Percentiles rank a stretch among this genome's conserved stretches.
Conservation (phyloP, 2,113 vertebrate species). For the Lichenostomus cassidix region DNA sequence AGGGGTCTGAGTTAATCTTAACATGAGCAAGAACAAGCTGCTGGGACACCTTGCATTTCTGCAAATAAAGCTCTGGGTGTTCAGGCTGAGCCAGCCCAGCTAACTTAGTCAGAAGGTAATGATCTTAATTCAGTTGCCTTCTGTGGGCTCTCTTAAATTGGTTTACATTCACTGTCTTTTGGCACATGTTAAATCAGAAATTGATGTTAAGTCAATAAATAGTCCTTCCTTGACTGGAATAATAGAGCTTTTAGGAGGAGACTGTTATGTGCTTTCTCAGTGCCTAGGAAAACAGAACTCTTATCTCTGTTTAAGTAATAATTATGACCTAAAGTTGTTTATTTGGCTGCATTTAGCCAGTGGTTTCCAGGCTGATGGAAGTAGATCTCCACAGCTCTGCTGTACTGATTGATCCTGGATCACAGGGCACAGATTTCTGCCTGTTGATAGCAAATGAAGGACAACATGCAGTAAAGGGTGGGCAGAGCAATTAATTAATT, state of each 20-base stretch:
- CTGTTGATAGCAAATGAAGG: neutral
- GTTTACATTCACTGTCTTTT: neutral
- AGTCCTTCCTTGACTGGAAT: neutral
- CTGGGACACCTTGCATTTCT: neutral
- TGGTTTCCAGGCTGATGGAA: neutral
- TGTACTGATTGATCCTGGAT: neutral
- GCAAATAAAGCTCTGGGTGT: neutral
- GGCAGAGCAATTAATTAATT: neutral
- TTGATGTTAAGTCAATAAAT: constrained; percentile 15
- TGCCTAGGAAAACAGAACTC: neutral
- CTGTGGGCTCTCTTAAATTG: neutral
- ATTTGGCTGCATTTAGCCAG: neutral
- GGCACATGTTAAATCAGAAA: neutral
- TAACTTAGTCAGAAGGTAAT: neutral
- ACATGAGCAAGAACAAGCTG: neutral
- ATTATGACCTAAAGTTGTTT: neutral
- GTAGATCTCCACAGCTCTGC: neutral
- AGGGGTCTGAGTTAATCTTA: neutral
- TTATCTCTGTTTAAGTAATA: neutral
- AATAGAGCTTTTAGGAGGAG: neutral
- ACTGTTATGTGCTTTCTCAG: neutral
- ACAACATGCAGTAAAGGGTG: neutral
- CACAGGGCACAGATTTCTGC: neutral
- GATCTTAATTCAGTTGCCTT: neutral
- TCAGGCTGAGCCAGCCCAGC: neutral